Base-by-base conservation (phyloP, 2,888 invertebrate species). In the Ormyrus pomaceus region DNA sequence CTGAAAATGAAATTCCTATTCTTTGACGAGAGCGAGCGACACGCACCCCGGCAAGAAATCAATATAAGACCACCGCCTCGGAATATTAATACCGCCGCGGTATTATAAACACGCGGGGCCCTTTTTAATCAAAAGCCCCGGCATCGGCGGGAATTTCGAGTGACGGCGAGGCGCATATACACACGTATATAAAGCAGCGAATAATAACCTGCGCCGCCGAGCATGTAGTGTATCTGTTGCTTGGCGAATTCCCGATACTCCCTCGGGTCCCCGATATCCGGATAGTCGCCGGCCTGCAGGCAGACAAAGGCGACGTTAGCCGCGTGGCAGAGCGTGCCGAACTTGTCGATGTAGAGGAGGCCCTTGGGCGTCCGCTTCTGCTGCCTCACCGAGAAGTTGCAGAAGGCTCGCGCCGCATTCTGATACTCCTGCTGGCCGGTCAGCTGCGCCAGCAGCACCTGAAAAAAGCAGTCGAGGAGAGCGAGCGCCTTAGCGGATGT, bases 271-370 rank as follows among this genome's bases (percentile, higher is more conserved):
- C 86, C 86, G 65, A 87, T 86, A 45, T 80, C 85, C 34, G 85
- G 46, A 0, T 75, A 83, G 66, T 88, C 87, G 46, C 89, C 87
- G 1, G 87, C 93, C 87, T 92, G 91, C 55, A 93, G 89, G 81
- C 93, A 93, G 62, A 93, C 86, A 83, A 93, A 93, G 0, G 92
- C 93, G 1, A 92, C 91, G 84, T 93, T 93, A 1, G 93, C 91
- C 0, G 93, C 93, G 83, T 93, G 92, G 51, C 92, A 91, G 10
- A 93, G 88, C 1, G 93, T 92, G 1, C 93, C 93, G 80, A 90
- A 91, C 84, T 92, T 92, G 74, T 92, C 92, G 62, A 93, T 91
- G 85, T 91, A 93, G 8, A 93, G 85, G 50, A 93, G 87, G 2
- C 93, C 93, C 83, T 92, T 91, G 0, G 92, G 92, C 0, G 93